Base-by-base conservation (phyloP, 2,888 invertebrate genomes). In the Cyclophora albipunctata region DNA sequence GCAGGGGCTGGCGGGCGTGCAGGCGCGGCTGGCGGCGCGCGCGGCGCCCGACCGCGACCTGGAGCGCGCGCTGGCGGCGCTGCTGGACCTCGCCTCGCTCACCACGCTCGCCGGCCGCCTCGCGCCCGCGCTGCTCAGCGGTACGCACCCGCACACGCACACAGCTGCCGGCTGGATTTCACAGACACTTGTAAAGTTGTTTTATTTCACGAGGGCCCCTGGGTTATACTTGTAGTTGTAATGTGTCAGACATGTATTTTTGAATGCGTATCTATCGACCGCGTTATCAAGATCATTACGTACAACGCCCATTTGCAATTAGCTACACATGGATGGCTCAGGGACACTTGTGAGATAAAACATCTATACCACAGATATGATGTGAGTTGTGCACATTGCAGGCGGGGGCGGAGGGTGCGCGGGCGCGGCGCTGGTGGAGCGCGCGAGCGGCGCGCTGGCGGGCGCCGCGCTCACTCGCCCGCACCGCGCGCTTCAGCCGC, bases 51-150 rank as follows among this genome's bases (percentile, higher is more conserved):
- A 80, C 3, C 83, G 81, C 57, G 81, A 76, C 74, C 54, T 77
- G 81, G 86, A 86, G 62, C 75, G 86, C 0, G 69, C 87, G 64
- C 71, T 86, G 55, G 86, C 85, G 49, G 86, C 89, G 56, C 70
- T 89, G 60, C 75, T 86, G 2, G 89, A 89, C 75, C 75, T 89
- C 40, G 87, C 86, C 54, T 86, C 89, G 34, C 76, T 89, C 54
- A 89, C 88, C 7, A 73, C 88, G 37, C 75, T 85, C 52, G 73
- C 88, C 45, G 89, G 89, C 7, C 78, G 89, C 2, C 72, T 89
- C 7, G 87, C 87, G 49, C 86, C 88, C 7, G 71, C 86, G 3
- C 60, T 87, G 42, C 71, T 84, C 3, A 71, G 75, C 6, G 86
- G 85, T 82, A 20, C 5, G 20, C 55, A 51, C n/a, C 49, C 48